Conservation (phyloP, 1,140 invertebrate species). For the Panagrolaimus sp. region DNA sequence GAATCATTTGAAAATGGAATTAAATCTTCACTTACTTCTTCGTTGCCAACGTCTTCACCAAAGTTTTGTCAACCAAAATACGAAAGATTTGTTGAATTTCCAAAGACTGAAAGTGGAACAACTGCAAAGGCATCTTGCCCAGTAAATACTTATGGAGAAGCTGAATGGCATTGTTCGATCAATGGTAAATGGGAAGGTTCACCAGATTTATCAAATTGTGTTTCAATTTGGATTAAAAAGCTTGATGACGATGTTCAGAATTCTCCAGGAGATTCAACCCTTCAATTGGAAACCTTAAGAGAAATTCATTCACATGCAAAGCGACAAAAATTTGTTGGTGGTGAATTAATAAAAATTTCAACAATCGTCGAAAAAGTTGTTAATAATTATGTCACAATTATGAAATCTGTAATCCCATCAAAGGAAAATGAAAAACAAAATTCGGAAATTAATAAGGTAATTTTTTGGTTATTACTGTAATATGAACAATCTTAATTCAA, state of each 20-base stretch:
- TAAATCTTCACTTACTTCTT: background rate
- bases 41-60: background rate
- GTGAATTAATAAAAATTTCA: background rate
- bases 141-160: background rate
- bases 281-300: background rate
- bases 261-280: background rate
- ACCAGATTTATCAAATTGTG: slow-evolving; percentile 6
- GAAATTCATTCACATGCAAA: background rate
- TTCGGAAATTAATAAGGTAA: background rate
- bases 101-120: background rate
- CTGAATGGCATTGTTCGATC: background rate
- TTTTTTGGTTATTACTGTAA: too few species aligned
- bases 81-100: background rate
- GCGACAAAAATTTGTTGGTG: slow-evolving; percentile 1
- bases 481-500: too few species aligned
- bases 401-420: background rate
- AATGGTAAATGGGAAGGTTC: background rate
- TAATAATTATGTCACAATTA: background rate
- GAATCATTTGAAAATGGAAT: background rate
- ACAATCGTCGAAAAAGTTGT: slow-evolving; percentile 1
- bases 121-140: background rate
- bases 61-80: background rate
- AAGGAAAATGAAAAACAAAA: background rate
- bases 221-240: slow-evolving; percentile 8
- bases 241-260: background rate